Evolutionary conservation across 2,113 vertebrate species (phyloP).

Genomic region (Vulpes vulpes): DNA sequence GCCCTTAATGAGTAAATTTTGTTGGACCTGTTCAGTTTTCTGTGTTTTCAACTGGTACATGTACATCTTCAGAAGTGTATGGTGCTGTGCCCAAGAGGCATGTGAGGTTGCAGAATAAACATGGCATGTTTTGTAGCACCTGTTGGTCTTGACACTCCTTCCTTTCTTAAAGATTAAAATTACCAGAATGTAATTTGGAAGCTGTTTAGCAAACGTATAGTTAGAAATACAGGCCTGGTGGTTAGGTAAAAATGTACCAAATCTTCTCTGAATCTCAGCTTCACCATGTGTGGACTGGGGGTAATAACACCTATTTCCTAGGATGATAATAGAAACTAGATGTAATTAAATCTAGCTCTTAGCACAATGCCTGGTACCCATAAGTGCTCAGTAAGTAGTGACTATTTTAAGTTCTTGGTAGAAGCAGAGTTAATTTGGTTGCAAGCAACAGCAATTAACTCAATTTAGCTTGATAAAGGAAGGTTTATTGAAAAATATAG

Average conservation of each 20-base stretch:
- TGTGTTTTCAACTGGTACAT: not conserved
- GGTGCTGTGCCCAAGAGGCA: not conserved
- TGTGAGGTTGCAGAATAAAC: not conserved
- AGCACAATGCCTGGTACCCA: not conserved
- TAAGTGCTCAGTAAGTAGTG: not conserved
- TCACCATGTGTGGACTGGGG: not conserved
- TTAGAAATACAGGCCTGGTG: not conserved
- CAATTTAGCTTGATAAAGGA: conserved; percentile 12
- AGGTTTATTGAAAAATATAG: conserved; percentile 23
- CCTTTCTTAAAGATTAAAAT: conserved; percentile 21
- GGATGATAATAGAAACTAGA: not conserved
- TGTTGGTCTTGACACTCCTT: not conserved
- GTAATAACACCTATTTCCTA: not conserved
- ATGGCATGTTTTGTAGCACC: not conserved
- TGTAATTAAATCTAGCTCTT: not conserved
- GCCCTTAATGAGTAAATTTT: not conserved
- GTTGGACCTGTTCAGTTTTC: conserved; percentile 3
- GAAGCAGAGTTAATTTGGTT: conserved; percentile 37
- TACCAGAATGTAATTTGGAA: not conserved
- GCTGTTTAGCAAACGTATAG: not conserved
- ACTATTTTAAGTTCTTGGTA: not conserved
- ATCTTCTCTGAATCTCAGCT: conserved; percentile 20
- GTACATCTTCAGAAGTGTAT: not conserved
- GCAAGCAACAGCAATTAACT: not conserved
- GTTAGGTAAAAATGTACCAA: not conserved